Base-by-base conservation (phyloP, 2,797 vertebrate species). In the Merluccius polli region DNA sequence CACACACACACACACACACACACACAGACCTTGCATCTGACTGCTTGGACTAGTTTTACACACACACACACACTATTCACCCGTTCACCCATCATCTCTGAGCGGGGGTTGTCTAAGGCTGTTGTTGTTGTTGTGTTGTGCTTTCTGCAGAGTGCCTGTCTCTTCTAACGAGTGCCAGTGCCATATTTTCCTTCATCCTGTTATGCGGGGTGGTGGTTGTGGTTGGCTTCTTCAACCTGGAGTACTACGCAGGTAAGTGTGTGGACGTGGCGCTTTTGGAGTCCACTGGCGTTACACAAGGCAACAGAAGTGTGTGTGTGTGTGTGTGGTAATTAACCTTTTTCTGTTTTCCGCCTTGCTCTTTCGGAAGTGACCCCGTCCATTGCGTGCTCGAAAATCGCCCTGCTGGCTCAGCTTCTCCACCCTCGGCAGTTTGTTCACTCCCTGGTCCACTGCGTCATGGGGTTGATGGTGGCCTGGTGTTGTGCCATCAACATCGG, bases 391-490 rank as follows among this genome's bases (percentile, higher is more conserved):
- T 98, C 97, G 52, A 95, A 96, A 82, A 93, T 99, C 24, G 95
- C 95, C 4, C 87, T 98, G 29, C 86, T 99, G 81, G 95, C 95
- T 73, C 96, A 96, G 85, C 91, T 98, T 70, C 86, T 99, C 72
- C 96, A 98, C 79, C 98, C 97, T 4, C 94, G 94, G 44, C 97
- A 97, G 87, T 88, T 96, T 70, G 41, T 96, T 75, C 96, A 94
- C 87, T 96, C 94, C 0, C 63, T 95, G 74, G 89, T 91, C 33
- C 95, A 98, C 67, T 93, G 95, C 2, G 63, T 94, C 0, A 93
- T 98, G 94, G 98, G 98, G 70, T 88, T 96, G 88, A 77, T 96
- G 48, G 92, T 96, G 70, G 94, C 95, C 5, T 99, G 97, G 97
- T 98, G 96, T 77, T 94, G 95, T 27, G 93, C 95, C 0, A 82